phyloP scores from a whole-genome alignment of 1,140 invertebrate species.

The Pseudomyrmex sp. region DNA sequence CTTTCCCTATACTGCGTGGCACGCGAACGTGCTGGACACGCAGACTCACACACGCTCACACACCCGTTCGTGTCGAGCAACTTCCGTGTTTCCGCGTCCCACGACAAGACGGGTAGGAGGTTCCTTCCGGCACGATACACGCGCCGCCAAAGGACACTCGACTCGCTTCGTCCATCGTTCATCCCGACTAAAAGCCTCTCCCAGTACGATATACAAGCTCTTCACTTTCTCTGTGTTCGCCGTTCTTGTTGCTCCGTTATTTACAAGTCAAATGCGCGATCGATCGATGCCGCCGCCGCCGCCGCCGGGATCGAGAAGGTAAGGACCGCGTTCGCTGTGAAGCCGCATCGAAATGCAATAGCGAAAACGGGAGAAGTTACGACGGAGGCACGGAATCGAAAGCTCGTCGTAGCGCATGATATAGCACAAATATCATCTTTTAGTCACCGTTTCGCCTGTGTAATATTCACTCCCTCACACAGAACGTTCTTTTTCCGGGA shows the following conservation, averaged over 20 bases:
- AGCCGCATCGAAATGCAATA: conserved; percentile 3
- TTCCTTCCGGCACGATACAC: conserved; percentile 48
- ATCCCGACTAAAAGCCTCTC: conserved; percentile 10
- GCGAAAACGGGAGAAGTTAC: background rate
- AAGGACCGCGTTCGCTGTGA: conserved; percentile 9
- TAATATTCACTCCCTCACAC: conserved; percentile 3
- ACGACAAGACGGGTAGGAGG: conserved; percentile 53
- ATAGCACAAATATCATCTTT: conserved; percentile 14
- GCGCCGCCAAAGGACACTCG: conserved; percentile 55
- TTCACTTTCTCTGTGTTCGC: conserved; percentile 66
- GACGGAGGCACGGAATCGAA: background rate
- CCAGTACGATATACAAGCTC: conserved; percentile 54
- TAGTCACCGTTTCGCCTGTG: conserved; percentile 2
- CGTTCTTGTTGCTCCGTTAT: conserved; percentile 64
- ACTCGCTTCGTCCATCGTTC: conserved; percentile 14
- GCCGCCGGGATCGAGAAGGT: conserved; percentile 38
- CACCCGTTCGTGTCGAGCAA: conserved; percentile 54
- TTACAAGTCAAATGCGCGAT: conserved; percentile 72
- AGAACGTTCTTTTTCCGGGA: background rate
- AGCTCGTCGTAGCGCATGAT: background rate
- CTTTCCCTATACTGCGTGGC: conserved; percentile 5
- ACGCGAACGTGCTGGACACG: conserved; percentile 40
- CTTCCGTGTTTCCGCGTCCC: conserved; percentile 60
- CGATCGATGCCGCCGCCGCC: conserved; percentile 60
- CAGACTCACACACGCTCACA: background rate